Evolutionary conservation across 2,888 invertebrate species (phyloP).

Genomic region (Marasmarcha lunaedactyla): DNA sequence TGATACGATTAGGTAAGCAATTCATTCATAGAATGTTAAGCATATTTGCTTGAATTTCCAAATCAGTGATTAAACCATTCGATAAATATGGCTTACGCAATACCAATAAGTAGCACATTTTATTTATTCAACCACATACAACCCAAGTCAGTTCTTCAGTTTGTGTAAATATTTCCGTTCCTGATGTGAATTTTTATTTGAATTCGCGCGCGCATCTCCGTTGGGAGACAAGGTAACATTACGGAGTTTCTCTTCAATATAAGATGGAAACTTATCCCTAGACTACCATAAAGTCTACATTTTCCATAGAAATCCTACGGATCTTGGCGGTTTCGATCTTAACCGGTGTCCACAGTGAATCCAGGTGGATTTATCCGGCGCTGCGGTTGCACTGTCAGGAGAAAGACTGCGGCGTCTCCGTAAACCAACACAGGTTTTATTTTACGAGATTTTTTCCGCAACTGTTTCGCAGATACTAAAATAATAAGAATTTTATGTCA

Average conservation of each 20-base stretch:
- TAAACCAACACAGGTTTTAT: slow-evolving; percentile 51
- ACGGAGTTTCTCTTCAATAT: slow-evolving; percentile 65
- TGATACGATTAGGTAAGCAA: no score
- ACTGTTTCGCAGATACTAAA: slow-evolving; percentile 66
- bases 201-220: slow-evolving; percentile 36
- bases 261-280: slow-evolving; percentile 68
- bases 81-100: slow-evolving; percentile 13
- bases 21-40: no score
- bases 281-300: slow-evolving; percentile 66
- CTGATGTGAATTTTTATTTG: slow-evolving; percentile 63
- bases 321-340: slow-evolving; percentile 51
- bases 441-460: slow-evolving; percentile 63
- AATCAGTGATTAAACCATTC: slow-evolving; percentile 1
- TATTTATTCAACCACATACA: slow-evolving; percentile 22
- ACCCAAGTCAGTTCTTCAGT: slow-evolving; percentile 35
- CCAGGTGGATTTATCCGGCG: slow-evolving; percentile 54
- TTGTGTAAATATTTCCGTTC: slow-evolving; percentile 58
- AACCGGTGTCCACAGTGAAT: slow-evolving; percentile 60
- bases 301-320: slow-evolving; percentile 64
- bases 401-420: slow-evolving; percentile 32
- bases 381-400: slow-evolving; percentile 37
- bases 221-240: slow-evolving; percentile 59
- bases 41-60: neutral
- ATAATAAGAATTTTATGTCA: slow-evolving; percentile 67
- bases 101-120: slow-evolving; percentile 22